Conservation (phyloP, 2,888 invertebrate species). For the Tenthredo notha region DNA sequence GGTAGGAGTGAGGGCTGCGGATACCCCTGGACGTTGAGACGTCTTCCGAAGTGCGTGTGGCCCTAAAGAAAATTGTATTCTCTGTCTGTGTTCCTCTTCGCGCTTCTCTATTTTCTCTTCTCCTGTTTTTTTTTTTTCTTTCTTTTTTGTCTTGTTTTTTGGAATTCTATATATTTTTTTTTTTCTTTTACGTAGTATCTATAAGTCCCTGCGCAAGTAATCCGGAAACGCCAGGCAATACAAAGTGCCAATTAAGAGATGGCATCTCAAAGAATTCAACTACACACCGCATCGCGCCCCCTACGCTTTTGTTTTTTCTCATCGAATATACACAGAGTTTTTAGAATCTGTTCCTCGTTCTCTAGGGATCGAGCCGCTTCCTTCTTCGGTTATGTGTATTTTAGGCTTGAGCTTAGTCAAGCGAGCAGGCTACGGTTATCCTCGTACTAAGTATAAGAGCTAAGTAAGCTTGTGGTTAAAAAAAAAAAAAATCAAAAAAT, state of each 20-base stretch:
- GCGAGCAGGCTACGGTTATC: background rate
- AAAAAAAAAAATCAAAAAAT: background rate
- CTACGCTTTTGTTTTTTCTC: constrained; percentile 51
- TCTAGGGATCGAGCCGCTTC: constrained; percentile 14
- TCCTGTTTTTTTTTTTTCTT: background rate
- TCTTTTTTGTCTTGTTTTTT: background rate
- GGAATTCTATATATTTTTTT: constrained; percentile 27
- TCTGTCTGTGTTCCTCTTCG: background rate
- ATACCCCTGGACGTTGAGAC: constrained; percentile 37
- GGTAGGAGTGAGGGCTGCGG: background rate
- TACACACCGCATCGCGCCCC: constrained; percentile 46
- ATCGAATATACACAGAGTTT: constrained; percentile 16
- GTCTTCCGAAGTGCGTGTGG: constrained; percentile 53
- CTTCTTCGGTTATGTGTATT: constrained; percentile 25
- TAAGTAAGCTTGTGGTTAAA: background rate
- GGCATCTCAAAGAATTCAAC: constrained; percentile 55
- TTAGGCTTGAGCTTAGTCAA: constrained; percentile 16
- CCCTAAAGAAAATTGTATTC: constrained; percentile 34
- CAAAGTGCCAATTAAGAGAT: constrained; percentile 72
- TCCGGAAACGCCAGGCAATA: constrained; percentile 64
- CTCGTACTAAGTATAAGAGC: background rate
- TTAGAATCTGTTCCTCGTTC: constrained; percentile 51
- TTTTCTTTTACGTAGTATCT: constrained; percentile 53
- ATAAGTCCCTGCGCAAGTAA: constrained; percentile 48
- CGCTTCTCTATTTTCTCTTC: background rate